Evolutionary conservation across 2,888 invertebrate genomes (phyloP), one percentile per base, ranked within the genome.

Genomic region (Actias luna): DNA sequence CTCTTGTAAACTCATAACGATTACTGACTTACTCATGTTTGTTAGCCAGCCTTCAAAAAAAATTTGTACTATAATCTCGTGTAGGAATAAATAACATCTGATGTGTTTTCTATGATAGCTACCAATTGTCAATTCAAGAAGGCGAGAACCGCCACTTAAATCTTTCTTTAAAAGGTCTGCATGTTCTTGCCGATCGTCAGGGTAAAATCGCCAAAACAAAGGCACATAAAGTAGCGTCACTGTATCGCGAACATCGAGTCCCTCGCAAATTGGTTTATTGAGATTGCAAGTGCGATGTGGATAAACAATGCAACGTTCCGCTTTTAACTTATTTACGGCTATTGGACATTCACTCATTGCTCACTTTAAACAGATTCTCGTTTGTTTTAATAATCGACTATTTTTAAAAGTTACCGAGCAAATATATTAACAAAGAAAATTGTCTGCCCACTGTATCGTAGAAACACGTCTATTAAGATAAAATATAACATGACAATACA

Each of bases 211-310:
- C 67, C 69, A 33, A 64, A 63, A 64, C 66, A 66, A 74, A 83
- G 77, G 78, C 66, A 74, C 73, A 79, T 81, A 83, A 83, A 79
- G 72, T 75, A 71, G 39, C 61, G 46, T 46, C 61, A 58, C 58
- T 39, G 61, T 62, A 62, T 62, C 61, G 42, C 39, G 29, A 57
- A 42, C 58, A 62, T 42, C 61, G 58, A 57, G 69, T 75, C 79
- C 78, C 76, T 84, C 84, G 81, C 87, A 85, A 89, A 88, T 89
- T 88, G 87, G 85, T 88, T 89, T 88, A 89, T 88, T 87, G 88
- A 84, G 85, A 85, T 84, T 84, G 86, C 80, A 80, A 77, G 80
- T 67, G 74, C 80, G 79, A 77, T 79, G 78, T 71, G 70, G 77
- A 77, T 77, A 83, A 81, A 77, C 79, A 80, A 72, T 29, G 71